phyloP scores from a whole-genome alignment of 2,113 vertebrate genomes.

The Rattus rattus region DNA sequence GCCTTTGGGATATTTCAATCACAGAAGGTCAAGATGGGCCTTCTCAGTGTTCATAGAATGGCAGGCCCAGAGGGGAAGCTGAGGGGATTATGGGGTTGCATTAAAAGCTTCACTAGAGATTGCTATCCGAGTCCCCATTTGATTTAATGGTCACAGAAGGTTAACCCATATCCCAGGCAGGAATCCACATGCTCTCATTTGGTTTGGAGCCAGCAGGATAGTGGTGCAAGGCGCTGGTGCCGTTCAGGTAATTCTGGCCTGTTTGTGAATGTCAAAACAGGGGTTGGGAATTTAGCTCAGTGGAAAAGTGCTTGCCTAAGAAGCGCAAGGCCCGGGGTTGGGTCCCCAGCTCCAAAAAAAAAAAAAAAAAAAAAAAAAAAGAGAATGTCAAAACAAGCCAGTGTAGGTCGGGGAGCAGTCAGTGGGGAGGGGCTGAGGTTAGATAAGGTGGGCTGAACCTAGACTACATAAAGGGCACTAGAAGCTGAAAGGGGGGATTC shows the following conservation, averaged over 20 bases:
- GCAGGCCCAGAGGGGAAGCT: conserved; percentile 33
- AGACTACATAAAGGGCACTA: neutral
- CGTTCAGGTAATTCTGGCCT: neutral
- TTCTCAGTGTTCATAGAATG: conserved; percentile 39
- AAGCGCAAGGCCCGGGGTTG: no score
- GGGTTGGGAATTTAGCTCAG: no score
- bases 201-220: conserved; percentile 43
- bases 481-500: neutral
- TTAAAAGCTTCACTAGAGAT: conserved; percentile 69
- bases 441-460: neutral
- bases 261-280: neutral
- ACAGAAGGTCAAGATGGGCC: conserved; percentile 27
- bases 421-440: neutral
- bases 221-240: neutral
- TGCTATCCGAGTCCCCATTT: conserved; percentile 53
- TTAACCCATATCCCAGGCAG: conserved; percentile 45
- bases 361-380: no score
- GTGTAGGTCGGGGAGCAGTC: no score
- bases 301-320: no score
- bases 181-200: conserved; percentile 46
- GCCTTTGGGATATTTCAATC: conserved; percentile 38
- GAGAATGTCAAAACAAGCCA: no score
- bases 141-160: conserved; percentile 70
- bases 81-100: conserved; percentile 66
- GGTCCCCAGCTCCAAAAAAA: no score